phyloP scores from a whole-genome alignment of 1,140 invertebrate genomes.

The Bicyclus anynana region DNA sequence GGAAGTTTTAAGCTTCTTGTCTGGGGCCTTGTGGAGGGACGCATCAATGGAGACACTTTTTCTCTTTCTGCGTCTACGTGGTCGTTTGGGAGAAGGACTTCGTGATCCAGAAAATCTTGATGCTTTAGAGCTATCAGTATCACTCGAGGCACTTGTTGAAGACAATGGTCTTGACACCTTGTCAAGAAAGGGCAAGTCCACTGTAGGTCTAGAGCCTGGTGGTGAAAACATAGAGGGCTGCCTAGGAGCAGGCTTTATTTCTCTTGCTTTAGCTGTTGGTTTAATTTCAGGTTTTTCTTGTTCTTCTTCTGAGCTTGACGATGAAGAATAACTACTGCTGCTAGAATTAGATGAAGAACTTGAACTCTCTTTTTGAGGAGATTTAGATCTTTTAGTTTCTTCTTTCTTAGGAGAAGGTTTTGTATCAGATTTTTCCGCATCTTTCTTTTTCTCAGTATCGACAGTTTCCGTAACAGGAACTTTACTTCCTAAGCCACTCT shows the following conservation, averaged over 20 bases:
- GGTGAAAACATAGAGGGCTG: slow-evolving; percentile 70
- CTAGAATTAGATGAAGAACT: slow-evolving; percentile 70
- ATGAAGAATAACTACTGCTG: slow-evolving; percentile 73
- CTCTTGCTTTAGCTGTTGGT: slow-evolving; percentile 59
- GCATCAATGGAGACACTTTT: slow-evolving; percentile 61
- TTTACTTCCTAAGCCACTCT: slow-evolving; percentile 85
- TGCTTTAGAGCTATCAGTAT: slow-evolving; percentile 69
- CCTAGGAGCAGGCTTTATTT: slow-evolving; percentile 56
- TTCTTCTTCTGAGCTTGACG: slow-evolving; percentile 75
- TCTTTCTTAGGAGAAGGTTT: slow-evolving; percentile 68
- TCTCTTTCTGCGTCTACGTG: slow-evolving; percentile 58
- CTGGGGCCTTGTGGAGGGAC: slow-evolving; percentile 82
- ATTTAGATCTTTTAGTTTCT: slow-evolving; percentile 54
- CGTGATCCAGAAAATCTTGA: slow-evolving; percentile 56
- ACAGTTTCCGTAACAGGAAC: slow-evolving; percentile 72
- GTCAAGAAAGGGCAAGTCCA: slow-evolving; percentile 80
- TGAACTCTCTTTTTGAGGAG: slow-evolving; percentile 59
- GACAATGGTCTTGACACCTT: slow-evolving; percentile 77
- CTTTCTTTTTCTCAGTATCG: slow-evolving; percentile 71
- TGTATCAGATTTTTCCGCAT: slow-evolving; percentile 49
- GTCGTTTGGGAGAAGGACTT: slow-evolving; percentile 59
- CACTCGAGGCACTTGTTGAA: slow-evolving; percentile 76
- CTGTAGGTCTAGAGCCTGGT: slow-evolving; percentile 65
- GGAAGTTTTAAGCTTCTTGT: slow-evolving; percentile 92
- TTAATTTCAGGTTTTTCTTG: slow-evolving; percentile 60